Evolutionary conservation across 1,140 invertebrate species (phyloP), one percentile per base, ranked within the genome.

Genomic region (Temnothorax longispinosus): DNA sequence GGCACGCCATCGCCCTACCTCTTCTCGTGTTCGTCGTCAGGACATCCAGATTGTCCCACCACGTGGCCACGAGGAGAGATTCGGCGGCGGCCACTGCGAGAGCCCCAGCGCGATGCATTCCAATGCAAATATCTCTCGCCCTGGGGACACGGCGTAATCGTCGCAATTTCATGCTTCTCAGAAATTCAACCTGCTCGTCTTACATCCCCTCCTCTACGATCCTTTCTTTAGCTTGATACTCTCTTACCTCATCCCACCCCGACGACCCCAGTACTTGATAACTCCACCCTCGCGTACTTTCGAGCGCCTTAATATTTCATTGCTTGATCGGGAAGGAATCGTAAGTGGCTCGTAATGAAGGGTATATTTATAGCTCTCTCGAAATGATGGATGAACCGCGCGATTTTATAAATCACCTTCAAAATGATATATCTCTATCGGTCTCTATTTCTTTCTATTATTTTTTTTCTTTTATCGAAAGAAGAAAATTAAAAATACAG

Each of bases 61-160:
- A 87, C 88, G 85, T 92, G 91, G 91, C 87, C 21, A 60, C n/a
- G 35, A 41, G 11, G 65, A 69, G 41, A 92, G 90, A 91, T 93
- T 93, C 84, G 90, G 92, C 84, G 27, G 27, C 27, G 88, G 92
- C 90, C 82, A 77, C 85, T 88, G 88, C 50, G 47, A 62, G 54
- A 88, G 86, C 27, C 27, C 85, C 72, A 50, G 86, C 87, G 87
- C 90, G 90, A 89, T 92, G 91, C 94, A 95, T 95, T 94, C 94
- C 94, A 92, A 95, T 95, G 94, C 94, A 94, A 95, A 95, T 95
- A 91, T 88, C 91, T 86, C 88, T 74, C 86, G 93, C 93, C 94
- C 90, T 89, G 90, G 91, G 93, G 89, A 93, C 87, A 80, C 87
- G 67, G 86, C 90, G 91, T 95, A 95, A 95, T 94, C 92, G 91